Evolutionary conservation across 1,140 invertebrate species (phyloP), one percentile per base, ranked within the genome.

Genomic region (Plectus sambesii): DNA sequence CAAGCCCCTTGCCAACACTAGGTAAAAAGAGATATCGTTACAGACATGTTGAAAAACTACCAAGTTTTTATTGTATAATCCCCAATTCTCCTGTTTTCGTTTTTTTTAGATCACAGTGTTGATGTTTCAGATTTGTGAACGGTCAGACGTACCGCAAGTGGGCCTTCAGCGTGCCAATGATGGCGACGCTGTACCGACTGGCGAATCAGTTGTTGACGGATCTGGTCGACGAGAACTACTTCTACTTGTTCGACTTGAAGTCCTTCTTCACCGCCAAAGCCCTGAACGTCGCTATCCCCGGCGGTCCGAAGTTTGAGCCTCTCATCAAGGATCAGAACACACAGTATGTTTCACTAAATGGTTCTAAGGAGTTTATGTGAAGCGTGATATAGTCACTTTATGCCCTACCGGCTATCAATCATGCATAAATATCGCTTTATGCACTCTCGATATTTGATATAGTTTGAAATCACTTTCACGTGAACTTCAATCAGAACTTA

Each of bases 201-300:
- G 93, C 90, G 2, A 98, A 98, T 76, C 90, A 94, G 69, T 74
- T 99, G n/a, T 73, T 99, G 1, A 98, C 93, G 12, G 94, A 99
- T 76, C 77, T 99, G 35, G 87, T 96, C 0, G 94, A 99, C 76
- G 81, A 87, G 51, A 99, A 99, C 70, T 99, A 94, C 70, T 99
- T 97, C 72, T 99, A 99, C 70, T 74, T 99, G 0, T 99, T 99
- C 75, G 93, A 99, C 74, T 81, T 90, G 8, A 97, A 97, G 70
- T 97, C 92, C 60, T 99, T 99, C 70, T 99, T 98, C 71, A 99
- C 94, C 15, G 94, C 94, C 1, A 99, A 99, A 74, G 94, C 94
- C 6, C 73, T 99, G 12, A 99, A 99, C 67, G 89, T 99, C 84
- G 93, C 94, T n/a, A 97, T 99, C 62, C 94, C 94, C 23, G 94